A percentile compares a stretch with the other conserved stretches of the same genome.
These are phyloP conservation scores for Pangasius sanitwongsei DNA, from an alignment of 2,797 vertebrate species.

Conservation along the genomic window DNA sequence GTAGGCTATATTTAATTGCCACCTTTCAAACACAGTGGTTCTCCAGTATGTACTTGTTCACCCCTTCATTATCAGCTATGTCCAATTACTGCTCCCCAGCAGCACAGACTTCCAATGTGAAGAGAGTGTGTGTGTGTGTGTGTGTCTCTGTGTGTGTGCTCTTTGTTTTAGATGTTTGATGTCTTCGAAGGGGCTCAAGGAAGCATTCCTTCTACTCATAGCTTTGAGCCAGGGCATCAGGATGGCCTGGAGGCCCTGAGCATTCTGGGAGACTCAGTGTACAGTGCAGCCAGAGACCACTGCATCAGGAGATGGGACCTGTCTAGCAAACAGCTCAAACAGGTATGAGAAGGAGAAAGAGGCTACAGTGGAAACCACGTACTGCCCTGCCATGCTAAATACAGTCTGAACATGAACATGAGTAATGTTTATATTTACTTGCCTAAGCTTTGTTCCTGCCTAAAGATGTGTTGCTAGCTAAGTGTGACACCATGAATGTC, in stretches of 20 bases:
- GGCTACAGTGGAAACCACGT: background rate
- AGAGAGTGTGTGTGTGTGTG: background rate
- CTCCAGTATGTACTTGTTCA: conserved; percentile 10
- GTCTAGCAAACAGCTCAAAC: conserved; percentile 84
- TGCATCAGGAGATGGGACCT: conserved; percentile 97
- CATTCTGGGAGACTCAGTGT: conserved; percentile 85
- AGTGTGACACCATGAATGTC: background rate
- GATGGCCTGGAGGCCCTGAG: conserved; percentile 89
- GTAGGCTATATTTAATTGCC: conserved; percentile 43
- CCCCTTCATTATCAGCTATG: conserved; percentile 31
- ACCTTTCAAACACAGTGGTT: conserved; percentile 32
- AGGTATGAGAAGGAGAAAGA: conserved; percentile 68
- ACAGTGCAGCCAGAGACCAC: conserved; percentile 91
- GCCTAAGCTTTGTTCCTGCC: background rate
- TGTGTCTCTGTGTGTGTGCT: background rate
- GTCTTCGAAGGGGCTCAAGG: conserved; percentile 93
- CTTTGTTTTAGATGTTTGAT: conserved; percentile 88
- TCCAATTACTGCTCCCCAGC: conserved; percentile 15
- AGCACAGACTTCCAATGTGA: background rate
- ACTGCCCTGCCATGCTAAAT: background rate
- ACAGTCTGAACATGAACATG: background rate
- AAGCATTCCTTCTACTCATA: conserved; percentile 84
- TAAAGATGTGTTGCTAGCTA: background rate
- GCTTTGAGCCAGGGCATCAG: conserved; percentile 91
- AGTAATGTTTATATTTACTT: background rate